Conservation (phyloP, 2,113 vertebrate species). For the Glaucomys volans region DNA sequence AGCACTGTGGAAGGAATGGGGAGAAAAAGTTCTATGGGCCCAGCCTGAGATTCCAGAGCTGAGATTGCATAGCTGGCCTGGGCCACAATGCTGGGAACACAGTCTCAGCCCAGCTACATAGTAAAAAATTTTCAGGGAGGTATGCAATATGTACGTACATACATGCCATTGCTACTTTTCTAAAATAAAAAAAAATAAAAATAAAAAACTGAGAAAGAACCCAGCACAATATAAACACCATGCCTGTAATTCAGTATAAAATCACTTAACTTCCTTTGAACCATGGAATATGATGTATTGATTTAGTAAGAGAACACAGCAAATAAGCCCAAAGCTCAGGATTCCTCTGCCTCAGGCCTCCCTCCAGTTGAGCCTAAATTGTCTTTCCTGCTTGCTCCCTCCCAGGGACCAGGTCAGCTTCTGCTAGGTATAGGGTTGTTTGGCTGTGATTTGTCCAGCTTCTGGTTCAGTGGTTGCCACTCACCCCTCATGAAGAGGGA, state of each 20-base stretch:
- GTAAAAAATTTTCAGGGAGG: not conserved
- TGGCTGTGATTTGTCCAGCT: slow-evolving; percentile 60
- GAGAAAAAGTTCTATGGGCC: not conserved
- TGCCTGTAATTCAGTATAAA: slow-evolving; percentile 39
- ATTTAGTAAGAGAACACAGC: slow-evolving; percentile 44
- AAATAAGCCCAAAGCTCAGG: not conserved
- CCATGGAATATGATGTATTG: not conserved
- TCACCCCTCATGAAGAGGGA: slow-evolving; percentile 22
- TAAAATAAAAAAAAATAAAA: no score
- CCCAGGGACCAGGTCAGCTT: slow-evolving; percentile 58
- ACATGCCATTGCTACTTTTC: not conserved
- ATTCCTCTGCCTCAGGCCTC: slow-evolving; percentile 48
- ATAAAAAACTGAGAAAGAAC: not conserved
- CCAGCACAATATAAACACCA: not conserved
- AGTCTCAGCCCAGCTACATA: not conserved
- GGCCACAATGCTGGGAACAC: not conserved
- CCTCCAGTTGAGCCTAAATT: slow-evolving; percentile 72
- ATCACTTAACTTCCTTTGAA: slow-evolving; percentile 30
- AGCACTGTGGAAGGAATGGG: not conserved
- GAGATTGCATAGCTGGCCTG: no score
- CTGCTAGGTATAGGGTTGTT: not conserved
- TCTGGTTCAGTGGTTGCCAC: slow-evolving; percentile 63
- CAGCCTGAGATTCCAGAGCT: not conserved
- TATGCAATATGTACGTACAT: not conserved
- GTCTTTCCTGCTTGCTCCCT: slow-evolving; percentile 65